Conservation (phyloP, 2,888 invertebrate genomes). For the Epirrhoe tristata region DNA sequence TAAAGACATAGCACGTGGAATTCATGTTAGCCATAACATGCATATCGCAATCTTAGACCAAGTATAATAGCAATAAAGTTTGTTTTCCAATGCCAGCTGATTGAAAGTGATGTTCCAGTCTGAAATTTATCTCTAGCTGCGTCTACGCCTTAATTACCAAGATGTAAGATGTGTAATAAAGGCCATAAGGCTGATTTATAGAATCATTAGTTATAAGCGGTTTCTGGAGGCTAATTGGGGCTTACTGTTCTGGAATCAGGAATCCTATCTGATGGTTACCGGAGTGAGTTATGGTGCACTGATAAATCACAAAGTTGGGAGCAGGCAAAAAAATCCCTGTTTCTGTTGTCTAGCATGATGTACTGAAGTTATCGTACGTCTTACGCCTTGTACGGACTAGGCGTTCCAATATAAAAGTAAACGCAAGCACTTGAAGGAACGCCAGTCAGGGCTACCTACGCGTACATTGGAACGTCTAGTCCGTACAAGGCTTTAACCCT, state of each 20-base stretch:
- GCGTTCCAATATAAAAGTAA: neutral
- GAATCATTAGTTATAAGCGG: constrained; percentile 77
- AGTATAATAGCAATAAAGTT: neutral
- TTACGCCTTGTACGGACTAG: neutral
- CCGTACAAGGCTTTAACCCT: too few species aligned
- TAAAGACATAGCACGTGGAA: neutral
- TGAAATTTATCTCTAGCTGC: constrained; percentile 66
- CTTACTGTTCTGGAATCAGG: constrained; percentile 49
- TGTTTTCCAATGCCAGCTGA: constrained; percentile 2
- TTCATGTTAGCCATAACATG: neutral
- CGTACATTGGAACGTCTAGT: too few species aligned
- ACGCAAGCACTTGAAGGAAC: neutral
- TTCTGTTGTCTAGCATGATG: constrained; percentile 6
- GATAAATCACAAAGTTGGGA: constrained; percentile 21
- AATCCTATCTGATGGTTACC: constrained; percentile 41
- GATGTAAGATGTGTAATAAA: constrained; percentile 81
- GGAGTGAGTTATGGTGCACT: constrained; percentile 28
- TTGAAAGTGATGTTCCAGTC: constrained; percentile 35
- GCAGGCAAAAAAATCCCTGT: constrained; percentile 10
- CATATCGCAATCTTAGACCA: neutral
- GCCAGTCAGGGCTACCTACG: too few species aligned
- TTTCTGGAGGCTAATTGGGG: constrained; percentile 72
- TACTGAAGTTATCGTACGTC: constrained; percentile 6
- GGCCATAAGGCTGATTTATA: constrained; percentile 79
- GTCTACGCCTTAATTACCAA: constrained; percentile 71